Evolutionary conservation across 2,797 vertebrate species (phyloP).

Genomic region (Vespertilio murinus): DNA sequence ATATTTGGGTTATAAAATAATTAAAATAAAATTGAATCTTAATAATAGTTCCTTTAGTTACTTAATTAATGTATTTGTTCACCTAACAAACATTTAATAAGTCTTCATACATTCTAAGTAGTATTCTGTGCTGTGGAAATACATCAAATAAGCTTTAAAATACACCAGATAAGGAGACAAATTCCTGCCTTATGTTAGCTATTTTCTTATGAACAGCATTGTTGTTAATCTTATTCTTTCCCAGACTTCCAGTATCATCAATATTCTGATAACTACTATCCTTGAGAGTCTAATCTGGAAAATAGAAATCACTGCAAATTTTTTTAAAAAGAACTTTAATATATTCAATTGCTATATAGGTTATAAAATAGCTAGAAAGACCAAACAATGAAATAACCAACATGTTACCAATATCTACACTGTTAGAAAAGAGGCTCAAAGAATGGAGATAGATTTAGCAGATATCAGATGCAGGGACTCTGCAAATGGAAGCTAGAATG

Average conservation of each 20-base stretch:
- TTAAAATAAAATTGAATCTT: not conserved
- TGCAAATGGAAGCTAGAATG: not conserved
- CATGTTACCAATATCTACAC: not conserved
- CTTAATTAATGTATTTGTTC: not conserved
- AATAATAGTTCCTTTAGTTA: not conserved
- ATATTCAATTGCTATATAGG: not conserved
- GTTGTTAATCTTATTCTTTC: not conserved
- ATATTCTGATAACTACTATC: not conserved
- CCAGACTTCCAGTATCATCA: not conserved
- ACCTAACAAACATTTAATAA: not conserved
- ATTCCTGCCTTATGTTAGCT: not conserved
- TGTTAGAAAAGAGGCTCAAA: not conserved
- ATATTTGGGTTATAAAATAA: slow-evolving; percentile 3
- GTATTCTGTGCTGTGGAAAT: not conserved
- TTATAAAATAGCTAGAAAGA: not conserved
- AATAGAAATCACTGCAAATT: not conserved
- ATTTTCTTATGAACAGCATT: not conserved
- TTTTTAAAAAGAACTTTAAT: not conserved
- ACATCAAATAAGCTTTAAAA: not conserved
- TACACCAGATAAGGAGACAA: not conserved
- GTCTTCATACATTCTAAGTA: not conserved
- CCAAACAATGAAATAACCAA: not conserved
- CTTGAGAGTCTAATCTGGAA: not conserved
- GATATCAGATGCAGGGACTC: not conserved
- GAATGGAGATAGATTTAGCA: not conserved